A percentile compares a stretch with the other conserved stretches of the same genome.
Conservation (phyloP, 1,140 invertebrate genomes). For the Heliothis subflexa region DNA sequence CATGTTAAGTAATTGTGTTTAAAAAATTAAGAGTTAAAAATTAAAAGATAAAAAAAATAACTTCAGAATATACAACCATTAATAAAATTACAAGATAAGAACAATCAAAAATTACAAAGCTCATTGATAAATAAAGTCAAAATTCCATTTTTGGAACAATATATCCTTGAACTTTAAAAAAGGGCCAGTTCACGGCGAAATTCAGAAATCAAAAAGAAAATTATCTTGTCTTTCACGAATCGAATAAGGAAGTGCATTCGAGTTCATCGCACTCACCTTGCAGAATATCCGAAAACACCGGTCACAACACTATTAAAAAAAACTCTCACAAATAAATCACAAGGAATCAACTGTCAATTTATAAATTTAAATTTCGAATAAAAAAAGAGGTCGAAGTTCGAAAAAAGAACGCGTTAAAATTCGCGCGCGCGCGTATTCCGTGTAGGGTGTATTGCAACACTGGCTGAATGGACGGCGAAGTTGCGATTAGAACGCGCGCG, state of each 20-base stretch:
- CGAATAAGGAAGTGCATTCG: conserved; percentile 18
- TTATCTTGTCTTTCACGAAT: not conserved
- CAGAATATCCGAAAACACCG: conserved; percentile 8
- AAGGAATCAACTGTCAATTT: conserved; percentile 19
- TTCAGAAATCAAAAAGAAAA: conserved; percentile 7
- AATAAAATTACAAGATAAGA: not conserved
- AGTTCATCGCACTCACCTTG: conserved; percentile 48
- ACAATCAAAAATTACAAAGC: not conserved
- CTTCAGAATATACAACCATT: too few species aligned
- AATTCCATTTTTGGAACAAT: not conserved
- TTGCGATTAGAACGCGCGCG: conserved; percentile 32
- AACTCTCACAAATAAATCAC: conserved; percentile 14
- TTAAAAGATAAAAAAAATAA: too few species aligned
- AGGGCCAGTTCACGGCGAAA: not conserved
- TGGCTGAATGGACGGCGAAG: conserved; percentile 31
- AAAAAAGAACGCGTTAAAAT: conserved; percentile 26
- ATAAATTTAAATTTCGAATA: not conserved
- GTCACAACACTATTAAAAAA: conserved; percentile 38
- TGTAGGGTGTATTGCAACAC: conserved; percentile 48
- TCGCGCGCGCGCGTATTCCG: conserved; percentile 42
- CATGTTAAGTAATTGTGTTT: too few species aligned
- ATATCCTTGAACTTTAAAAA: conserved; percentile 6
- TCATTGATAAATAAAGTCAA: not conserved
- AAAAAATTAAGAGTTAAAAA: too few species aligned
- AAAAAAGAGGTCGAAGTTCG: not conserved